Conservation (phyloP, 37 sponge, comb jelly and placozoan genomes). For the Geodia barretti region DNA sequence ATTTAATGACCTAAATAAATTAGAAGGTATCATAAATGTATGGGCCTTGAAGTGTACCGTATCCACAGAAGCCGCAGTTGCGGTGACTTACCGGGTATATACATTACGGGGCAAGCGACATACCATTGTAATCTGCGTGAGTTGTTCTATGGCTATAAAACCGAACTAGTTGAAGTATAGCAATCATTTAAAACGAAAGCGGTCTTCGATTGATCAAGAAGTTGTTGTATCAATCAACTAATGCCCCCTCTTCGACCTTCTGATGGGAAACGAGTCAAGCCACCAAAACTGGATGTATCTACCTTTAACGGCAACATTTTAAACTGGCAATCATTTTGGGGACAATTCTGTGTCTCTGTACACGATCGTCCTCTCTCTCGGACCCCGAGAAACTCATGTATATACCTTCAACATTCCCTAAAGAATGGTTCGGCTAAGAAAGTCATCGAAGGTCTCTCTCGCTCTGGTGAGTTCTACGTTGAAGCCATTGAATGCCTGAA, state of each 20-base stretch:
- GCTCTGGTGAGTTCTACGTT: background rate
- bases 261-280: background rate
- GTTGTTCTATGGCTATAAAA: no score
- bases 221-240: background rate
- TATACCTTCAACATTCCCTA: background rate
- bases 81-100: no score
- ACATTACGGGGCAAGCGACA: no score
- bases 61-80: no score
- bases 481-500: background rate
- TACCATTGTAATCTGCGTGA: no score
- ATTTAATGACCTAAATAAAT: no score
- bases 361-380: background rate
- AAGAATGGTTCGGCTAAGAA: background rate
- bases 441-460: background rate
- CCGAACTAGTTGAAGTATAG: no score
- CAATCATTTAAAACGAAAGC: no score
- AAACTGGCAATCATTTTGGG: background rate
- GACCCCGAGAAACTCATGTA: background rate
- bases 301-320: background rate
- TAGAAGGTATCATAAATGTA: no score
- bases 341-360: background rate
- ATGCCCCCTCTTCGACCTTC: background rate
- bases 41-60: no score
- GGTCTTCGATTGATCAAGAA: slow-evolving; percentile 6
- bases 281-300: background rate